These are phyloP conservation scores for Chlorodrepanis virens DNA, from an alignment of 2,113 vertebrate species.

Conservation along the genomic window DNA sequence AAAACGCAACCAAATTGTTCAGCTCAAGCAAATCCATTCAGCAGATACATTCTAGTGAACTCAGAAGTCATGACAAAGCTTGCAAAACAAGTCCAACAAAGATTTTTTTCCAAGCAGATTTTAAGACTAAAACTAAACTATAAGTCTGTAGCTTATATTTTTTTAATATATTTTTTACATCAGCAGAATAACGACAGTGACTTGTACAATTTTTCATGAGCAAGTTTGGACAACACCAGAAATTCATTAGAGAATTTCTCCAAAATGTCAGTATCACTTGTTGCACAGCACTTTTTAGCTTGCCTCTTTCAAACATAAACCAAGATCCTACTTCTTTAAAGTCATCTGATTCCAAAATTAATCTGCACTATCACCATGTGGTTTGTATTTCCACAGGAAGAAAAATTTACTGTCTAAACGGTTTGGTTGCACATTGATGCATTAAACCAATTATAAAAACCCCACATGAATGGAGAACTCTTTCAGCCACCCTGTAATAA, in stretches of 20 bases:
- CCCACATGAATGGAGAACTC: background rate
- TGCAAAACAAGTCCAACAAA: background rate
- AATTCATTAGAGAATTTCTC: background rate
- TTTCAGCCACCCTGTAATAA: background rate
- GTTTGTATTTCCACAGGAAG: slow-evolving; percentile 7
- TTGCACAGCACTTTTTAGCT: background rate
- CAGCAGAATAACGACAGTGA: background rate
- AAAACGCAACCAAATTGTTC: background rate
- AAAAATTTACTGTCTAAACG: background rate
- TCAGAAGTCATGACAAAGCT: background rate
- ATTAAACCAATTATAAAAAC: background rate
- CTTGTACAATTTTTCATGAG: background rate
- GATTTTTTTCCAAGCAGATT: background rate
- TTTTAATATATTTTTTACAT: background rate
- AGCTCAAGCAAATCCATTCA: background rate
- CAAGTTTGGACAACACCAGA: background rate
- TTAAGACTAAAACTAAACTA: background rate
- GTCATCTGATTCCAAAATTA: background rate
- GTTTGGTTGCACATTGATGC: background rate
- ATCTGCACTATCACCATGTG: background rate
- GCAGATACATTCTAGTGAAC: background rate
- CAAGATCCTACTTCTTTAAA: background rate
- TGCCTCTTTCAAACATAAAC: background rate
- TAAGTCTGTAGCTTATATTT: background rate
- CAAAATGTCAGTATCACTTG: background rate